Conservation (phyloP, 2,888 invertebrate species). For the Chaetogeoica ovagalla region DNA sequence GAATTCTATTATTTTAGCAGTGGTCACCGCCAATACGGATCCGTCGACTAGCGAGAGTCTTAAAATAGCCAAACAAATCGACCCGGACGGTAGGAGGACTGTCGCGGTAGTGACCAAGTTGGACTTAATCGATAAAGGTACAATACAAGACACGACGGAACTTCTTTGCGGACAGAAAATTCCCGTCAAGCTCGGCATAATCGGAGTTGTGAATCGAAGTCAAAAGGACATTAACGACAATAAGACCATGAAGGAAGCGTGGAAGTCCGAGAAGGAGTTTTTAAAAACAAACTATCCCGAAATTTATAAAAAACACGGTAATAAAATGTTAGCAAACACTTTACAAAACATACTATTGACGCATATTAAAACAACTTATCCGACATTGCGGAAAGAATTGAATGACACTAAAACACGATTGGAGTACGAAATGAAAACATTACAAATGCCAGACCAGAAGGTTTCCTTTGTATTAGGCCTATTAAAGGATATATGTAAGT, state of each 20-base stretch:
- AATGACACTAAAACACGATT: conserved; percentile 1
- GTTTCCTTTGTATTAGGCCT: conserved; percentile 31
- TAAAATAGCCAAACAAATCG: conserved; percentile 92
- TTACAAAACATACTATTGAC: conserved; percentile 23
- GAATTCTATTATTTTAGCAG: conserved; percentile 95
- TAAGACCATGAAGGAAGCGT: conserved; percentile 62
- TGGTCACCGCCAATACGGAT: conserved; percentile 97
- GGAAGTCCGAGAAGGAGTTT: conserved; percentile 20
- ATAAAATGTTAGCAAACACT: conserved; percentile 9
- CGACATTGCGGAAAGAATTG: conserved; percentile 15
- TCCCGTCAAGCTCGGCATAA: conserved; percentile 95
- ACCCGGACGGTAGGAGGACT: conserved; percentile 92
- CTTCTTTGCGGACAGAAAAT: conserved; percentile 95
- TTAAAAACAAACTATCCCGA: conserved; percentile 36
- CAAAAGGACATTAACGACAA: conserved; percentile 95
- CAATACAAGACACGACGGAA: conserved; percentile 87
- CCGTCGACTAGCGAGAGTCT: conserved; percentile 98
- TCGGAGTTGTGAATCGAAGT: conserved; percentile 97
- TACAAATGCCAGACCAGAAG: conserved; percentile 28
- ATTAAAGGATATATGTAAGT: conserved; percentile 28
- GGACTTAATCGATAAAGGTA: conserved; percentile 99
- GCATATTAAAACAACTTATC: conserved; percentile 31
- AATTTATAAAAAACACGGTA: conserved; percentile 27
- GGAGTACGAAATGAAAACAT: conserved; percentile 13
- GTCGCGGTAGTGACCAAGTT: conserved; percentile 97